These are phyloP conservation scores for Myocastor coypus DNA, from an alignment of 2,113 vertebrate species.

Conservation along the genomic window DNA sequence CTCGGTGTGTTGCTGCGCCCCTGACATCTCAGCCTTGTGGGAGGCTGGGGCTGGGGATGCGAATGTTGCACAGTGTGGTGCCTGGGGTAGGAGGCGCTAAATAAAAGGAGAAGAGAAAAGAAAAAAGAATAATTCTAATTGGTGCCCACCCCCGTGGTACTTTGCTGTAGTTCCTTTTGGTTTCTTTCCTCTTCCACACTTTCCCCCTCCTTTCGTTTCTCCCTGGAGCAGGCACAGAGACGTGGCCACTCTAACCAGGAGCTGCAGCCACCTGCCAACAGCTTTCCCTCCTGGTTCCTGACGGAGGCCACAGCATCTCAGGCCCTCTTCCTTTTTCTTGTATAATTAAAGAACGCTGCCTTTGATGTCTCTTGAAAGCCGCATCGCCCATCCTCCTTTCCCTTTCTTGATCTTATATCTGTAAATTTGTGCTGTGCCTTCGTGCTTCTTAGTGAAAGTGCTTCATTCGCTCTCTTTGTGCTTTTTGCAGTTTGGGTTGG, in stretches of 20 bases:
- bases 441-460: neutral
- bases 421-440: slow-evolving; percentile 45
- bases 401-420: slow-evolving; percentile 72
- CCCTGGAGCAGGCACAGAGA: neutral
- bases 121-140: neutral
- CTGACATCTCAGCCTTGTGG: neutral
- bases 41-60: neutral
- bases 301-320: slow-evolving; percentile 66
- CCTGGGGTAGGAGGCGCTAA: neutral
- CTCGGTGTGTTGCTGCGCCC: neutral
- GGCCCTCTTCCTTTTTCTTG: slow-evolving; percentile 74
- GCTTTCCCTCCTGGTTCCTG: slow-evolving; percentile 43
- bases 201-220: neutral
- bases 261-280: slow-evolving; percentile 30
- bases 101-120: neutral
- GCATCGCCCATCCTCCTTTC: slow-evolving; percentile 48
- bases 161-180: neutral
- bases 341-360: slow-evolving; percentile 81
- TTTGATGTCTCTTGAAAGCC: slow-evolving; percentile 79
- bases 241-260: neutral
- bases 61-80: neutral
- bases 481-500: slow-evolving; percentile 26
- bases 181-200: neutral
- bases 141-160: neutral
- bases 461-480: slow-evolving; percentile 39